Conservation (phyloP, 2,888 invertebrate species). For the Zygogramma bicolorata region DNA sequence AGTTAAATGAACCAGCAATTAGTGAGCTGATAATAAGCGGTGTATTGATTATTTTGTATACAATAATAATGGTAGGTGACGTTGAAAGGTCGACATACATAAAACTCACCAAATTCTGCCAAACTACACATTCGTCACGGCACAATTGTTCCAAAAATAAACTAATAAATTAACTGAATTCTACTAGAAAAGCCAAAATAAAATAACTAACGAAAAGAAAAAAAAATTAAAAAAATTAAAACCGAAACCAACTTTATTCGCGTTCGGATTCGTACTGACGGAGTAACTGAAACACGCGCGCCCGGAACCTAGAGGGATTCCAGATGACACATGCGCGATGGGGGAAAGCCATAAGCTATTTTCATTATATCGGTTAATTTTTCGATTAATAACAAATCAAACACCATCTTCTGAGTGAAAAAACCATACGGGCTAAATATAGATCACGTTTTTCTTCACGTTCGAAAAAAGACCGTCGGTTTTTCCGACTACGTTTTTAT, state of each 20-base stretch:
- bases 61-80: constrained; percentile 28
- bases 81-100: constrained; percentile 13
- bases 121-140: constrained; percentile 40
- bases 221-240: constrained; percentile 59
- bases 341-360: constrained; percentile 33
- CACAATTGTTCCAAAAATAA: constrained; percentile 41
- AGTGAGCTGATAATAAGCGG: constrained; percentile 10
- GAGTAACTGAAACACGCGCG: constrained; percentile 30
- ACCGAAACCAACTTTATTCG: constrained; percentile 52
- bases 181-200: constrained; percentile 55
- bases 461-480: not conserved
- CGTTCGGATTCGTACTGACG: constrained; percentile 52
- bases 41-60: constrained; percentile 37
- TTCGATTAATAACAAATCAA: constrained; percentile 9
- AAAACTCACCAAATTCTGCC: constrained; percentile 47
- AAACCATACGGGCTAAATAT: not conserved
- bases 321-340: constrained; percentile 28
- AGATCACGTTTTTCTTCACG: not conserved
- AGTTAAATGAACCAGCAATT: constrained; percentile 18
- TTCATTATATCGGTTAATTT: constrained; percentile 45
- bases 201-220: constrained; percentile 58
- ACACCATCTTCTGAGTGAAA: not conserved
- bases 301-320: constrained; percentile 28
- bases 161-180: constrained; percentile 35
- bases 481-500: not conserved